phyloP scores from a whole-genome alignment of 2,113 vertebrate species.

The Rhizomys pruinosus region DNA sequence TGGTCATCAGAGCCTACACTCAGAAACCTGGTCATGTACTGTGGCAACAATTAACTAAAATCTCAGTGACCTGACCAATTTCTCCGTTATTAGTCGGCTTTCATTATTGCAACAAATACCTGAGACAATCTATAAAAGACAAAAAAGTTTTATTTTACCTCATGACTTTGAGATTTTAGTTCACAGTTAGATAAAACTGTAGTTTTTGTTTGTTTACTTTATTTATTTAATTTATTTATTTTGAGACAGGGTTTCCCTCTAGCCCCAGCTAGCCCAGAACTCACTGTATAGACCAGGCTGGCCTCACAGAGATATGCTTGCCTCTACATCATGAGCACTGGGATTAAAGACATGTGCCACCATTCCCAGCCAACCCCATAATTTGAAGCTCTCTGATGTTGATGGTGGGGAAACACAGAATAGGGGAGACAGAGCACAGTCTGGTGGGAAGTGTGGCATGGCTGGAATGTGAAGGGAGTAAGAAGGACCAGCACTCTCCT shows the following conservation, averaged over 20 bases:
- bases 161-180: neutral
- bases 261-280: too few relatives aligned
- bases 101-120: neutral
- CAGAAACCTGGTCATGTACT: neutral
- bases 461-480: neutral
- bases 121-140: neutral
- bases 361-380: neutral
- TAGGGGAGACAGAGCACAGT: too few relatives aligned
- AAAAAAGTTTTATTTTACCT: neutral
- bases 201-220: too few relatives aligned
- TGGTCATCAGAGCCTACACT: neutral
- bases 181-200: neutral
- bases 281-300: too few relatives aligned
- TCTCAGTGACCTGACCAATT: neutral
- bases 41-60: neutral
- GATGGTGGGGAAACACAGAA: neutral
- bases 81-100: neutral
- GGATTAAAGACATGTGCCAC: too few relatives aligned
- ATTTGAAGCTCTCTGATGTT: neutral
- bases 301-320: too few relatives aligned
- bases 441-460: too few relatives aligned
- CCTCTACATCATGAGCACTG: too few relatives aligned
- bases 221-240: too few relatives aligned
- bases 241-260: too few relatives aligned
- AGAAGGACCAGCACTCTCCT: neutral